Conservation (phyloP, 2,888 invertebrate genomes). For the Charanyca ferruginea region DNA sequence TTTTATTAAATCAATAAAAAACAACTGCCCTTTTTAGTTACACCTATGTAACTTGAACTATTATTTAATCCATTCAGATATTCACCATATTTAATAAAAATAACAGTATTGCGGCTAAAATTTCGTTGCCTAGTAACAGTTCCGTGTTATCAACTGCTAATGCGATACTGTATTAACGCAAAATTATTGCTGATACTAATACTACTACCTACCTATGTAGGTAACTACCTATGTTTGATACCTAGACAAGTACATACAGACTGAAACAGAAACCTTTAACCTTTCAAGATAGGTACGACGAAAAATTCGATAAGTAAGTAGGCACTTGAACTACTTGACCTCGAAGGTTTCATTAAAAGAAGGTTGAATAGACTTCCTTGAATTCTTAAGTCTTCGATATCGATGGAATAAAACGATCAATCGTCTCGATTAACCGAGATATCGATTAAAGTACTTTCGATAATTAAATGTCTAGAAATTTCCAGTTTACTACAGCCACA, state of each 20-base stretch:
- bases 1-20: too few relatives aligned
- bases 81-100: too few relatives aligned
- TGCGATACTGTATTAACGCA: too few relatives aligned
- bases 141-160: neutral
- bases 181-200: too few relatives aligned
- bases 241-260: too few relatives aligned
- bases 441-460: slow-evolving; percentile 4
- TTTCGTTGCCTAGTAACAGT: slow-evolving; percentile 21
- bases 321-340: neutral
- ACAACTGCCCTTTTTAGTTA: neutral
- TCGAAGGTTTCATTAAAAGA: slow-evolving; percentile 3
- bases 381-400: slow-evolving; percentile 3
- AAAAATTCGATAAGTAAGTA: neutral
- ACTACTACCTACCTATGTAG: too few relatives aligned
- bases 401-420: neutral
- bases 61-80: too few relatives aligned
- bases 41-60: too few relatives aligned
- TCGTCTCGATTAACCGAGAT: neutral
- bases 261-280: neutral
- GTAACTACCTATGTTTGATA: too few relatives aligned
- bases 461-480: slow-evolving; percentile 10
- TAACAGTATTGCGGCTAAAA: neutral
- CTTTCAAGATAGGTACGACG: slow-evolving; percentile 1
- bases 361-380: slow-evolving; percentile 10
- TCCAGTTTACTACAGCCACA: slow-evolving; percentile 7